These are phyloP conservation scores for Hippocampus guttulatus DNA, from an alignment of 2,113 vertebrate species.

Conservation along the genomic window DNA sequence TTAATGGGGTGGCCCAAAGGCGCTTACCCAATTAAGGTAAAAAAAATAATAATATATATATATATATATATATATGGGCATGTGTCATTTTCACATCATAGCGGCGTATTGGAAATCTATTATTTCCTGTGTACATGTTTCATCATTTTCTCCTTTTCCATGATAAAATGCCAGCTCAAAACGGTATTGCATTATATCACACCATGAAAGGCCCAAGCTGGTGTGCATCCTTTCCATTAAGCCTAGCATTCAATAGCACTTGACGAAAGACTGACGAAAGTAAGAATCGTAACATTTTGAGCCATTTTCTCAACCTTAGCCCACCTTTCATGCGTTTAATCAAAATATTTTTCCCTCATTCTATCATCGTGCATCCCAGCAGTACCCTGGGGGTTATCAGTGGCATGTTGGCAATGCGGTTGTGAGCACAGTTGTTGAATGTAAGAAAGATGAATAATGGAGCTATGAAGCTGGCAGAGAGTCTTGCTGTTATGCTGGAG, in stretches of 20 bases:
- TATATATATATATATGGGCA: too few relatives aligned
- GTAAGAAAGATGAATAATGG: constrained; percentile 55
- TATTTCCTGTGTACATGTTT: background rate
- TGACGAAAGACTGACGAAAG: background rate
- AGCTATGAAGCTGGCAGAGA: constrained; percentile 43
- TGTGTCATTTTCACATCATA: too few relatives aligned
- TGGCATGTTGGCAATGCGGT: constrained; percentile 28
- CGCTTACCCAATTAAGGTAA: too few relatives aligned
- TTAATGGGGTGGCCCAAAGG: too few relatives aligned
- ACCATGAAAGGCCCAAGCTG: background rate
- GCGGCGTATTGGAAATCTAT: background rate
- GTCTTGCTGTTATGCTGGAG: constrained; percentile 44
- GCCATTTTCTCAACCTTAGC: background rate
- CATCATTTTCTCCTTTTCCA: background rate
- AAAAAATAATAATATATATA: too few relatives aligned
- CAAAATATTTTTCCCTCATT: background rate
- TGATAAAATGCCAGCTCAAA: background rate
- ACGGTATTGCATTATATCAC: background rate
- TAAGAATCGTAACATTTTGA: background rate
- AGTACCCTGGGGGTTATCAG: constrained; percentile 11
- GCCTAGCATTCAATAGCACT: background rate
- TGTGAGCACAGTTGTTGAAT: constrained; percentile 46
- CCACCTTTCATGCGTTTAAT: background rate
- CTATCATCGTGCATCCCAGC: constrained; percentile 19
- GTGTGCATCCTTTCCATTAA: background rate